Base-by-base conservation (phyloP, 2,888 invertebrate genomes). In the Perdita meconis region DNA sequence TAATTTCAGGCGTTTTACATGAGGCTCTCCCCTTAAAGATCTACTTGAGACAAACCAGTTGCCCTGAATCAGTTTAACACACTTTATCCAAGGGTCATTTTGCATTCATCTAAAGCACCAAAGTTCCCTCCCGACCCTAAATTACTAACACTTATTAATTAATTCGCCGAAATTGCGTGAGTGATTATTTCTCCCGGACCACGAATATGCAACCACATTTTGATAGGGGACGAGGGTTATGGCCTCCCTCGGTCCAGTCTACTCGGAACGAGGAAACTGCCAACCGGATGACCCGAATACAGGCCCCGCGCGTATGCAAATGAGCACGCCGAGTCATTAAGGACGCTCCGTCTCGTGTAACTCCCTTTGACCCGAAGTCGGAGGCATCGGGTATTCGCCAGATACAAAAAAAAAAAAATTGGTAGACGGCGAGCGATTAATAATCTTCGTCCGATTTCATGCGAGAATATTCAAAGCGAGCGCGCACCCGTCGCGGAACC, bases 221-320 rank as follows among this genome's bases (percentile, higher is more conserved):
- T 47, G 19, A 8, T 47, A 8, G 47, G 47, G 10, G 47, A 47
- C 12, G 22, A 22, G 47, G 47, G 19, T 47, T 22, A 47, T 10
- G 47, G 19, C 1, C 3, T 3, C 22, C 12, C 26, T 19, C 2
- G 13, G 56, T 13, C 59, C 38, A 47, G 56, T 19, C 40, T 19
- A 22, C 26, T 5, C 36, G 64, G 42, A 60, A 19, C 57, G 51
- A 71, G 86, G 83, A 85, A 87, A 82, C 80, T 55, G 64, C 66
- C 72, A 84, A 79, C 80, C 84, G 75, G 82, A 72, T 85, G 85
- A 87, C 85, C 86, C 82, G 75, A 85, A 88, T 87, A 80, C 82
- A 77, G 78, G 59, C 22, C 19, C 68, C 55, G 78, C 71, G 56
- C 26, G 38, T 47, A 50, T 50, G 44, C 44, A 57, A 44, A 53